These are phyloP conservation scores for Colaptes auratus DNA, from an alignment of 2,113 vertebrate species.

Conservation along the genomic window DNA sequence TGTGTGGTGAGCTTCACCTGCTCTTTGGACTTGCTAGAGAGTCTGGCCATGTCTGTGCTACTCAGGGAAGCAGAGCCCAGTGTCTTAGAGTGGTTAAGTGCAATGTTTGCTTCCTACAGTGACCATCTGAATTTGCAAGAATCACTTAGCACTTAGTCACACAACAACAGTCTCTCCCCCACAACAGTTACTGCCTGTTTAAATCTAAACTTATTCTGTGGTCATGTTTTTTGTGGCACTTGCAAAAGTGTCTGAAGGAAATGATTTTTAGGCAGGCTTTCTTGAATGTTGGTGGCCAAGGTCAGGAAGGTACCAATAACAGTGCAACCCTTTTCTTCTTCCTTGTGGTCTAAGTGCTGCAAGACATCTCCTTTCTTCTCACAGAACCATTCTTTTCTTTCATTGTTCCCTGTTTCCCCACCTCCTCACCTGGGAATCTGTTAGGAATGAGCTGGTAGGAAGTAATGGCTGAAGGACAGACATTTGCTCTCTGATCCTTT, in stretches of 20 bases:
- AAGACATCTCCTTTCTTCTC: not conserved
- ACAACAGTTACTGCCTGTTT: not conserved
- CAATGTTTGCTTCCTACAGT: not conserved
- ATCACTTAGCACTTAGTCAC: not conserved
- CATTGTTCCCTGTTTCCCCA: not conserved
- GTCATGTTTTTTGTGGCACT: not conserved
- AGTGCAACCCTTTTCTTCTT: not conserved
- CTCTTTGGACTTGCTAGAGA: not conserved
- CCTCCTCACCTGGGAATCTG: not conserved
- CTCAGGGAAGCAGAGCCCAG: not conserved
- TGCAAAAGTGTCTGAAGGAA: not conserved
- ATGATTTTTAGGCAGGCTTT: not conserved
- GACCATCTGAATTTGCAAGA: not conserved
- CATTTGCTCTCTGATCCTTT: not conserved
- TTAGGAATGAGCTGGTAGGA: not conserved
- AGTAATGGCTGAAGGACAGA: not conserved
- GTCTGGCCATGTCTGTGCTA: not conserved
- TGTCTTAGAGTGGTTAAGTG: fast-evolving
- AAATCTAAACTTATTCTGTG: not conserved
- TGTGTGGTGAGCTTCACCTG: not conserved
- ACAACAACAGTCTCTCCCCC: not conserved
- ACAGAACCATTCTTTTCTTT: not conserved
- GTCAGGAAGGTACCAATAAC: not conserved
- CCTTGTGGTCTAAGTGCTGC: not conserved
- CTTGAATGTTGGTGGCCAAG: not conserved